Conservation (phyloP, 2,888 invertebrate genomes). For the Aphodius granarius region DNA sequence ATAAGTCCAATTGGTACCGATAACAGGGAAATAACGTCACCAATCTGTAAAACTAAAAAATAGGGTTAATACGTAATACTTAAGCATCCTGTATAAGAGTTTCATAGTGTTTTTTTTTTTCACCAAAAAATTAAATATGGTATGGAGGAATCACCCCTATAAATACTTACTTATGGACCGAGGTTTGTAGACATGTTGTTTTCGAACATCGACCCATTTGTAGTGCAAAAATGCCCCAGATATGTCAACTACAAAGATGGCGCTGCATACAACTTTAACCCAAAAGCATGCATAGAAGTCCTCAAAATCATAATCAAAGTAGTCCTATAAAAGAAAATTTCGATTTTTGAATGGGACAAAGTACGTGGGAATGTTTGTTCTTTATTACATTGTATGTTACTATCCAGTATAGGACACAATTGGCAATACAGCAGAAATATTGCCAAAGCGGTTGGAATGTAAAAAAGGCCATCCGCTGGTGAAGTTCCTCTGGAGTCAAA, state of each 20-base stretch:
- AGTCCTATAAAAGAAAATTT: constrained; percentile 2
- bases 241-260: constrained; percentile 13
- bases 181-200: constrained; percentile 11
- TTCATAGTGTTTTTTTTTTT: too few relatives aligned
- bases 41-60: constrained; percentile 12
- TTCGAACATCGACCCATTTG: constrained; percentile 10
- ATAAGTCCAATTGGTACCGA: not conserved
- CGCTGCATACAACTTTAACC: constrained; percentile 4
- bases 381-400: constrained; percentile 19
- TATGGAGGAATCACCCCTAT: too few relatives aligned
- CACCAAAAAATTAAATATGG: constrained; percentile 1
- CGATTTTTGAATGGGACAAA: too few relatives aligned
- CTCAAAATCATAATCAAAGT: constrained; percentile 6
- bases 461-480: constrained; percentile 18
- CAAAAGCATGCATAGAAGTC: not conserved
- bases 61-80: too few relatives aligned
- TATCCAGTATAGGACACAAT: constrained; percentile 17
- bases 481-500: constrained; percentile 16
- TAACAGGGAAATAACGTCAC: constrained; percentile 3
- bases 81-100: too few relatives aligned
- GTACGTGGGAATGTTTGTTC: too few relatives aligned
- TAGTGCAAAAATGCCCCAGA: constrained; percentile 16
- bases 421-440: constrained; percentile 15
- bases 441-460: constrained; percentile 16
- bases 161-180: constrained; percentile 16